Conservation (phyloP, 1,140 invertebrate genomes). For the Drosophila mayri region DNA sequence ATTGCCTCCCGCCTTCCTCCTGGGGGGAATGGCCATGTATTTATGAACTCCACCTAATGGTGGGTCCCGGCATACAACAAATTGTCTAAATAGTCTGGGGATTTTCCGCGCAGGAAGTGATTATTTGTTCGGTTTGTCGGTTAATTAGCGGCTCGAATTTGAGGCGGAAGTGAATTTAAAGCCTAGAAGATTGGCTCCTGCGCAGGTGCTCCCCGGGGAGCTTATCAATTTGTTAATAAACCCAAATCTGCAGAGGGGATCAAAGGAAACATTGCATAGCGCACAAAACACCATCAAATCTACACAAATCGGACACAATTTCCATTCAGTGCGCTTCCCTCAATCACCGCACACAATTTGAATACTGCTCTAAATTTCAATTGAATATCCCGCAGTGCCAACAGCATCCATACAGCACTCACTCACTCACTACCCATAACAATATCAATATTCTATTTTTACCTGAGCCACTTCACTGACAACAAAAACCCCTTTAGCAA, state of each 20-base stretch:
- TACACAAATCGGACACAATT: constrained; percentile 39
- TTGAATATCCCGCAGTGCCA: constrained; percentile 39
- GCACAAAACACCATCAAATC: constrained; percentile 17
- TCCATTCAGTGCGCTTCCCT: constrained; percentile 21
- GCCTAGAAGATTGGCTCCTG: too few species aligned
- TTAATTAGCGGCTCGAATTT: constrained; percentile 53
- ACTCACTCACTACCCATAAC: constrained; percentile 45
- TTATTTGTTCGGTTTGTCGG: constrained; percentile 57
- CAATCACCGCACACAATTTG: constrained; percentile 41
- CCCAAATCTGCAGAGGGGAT: constrained; percentile 2
- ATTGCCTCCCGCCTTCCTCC: constrained; percentile 34
- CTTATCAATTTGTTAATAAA: constrained; percentile 10
- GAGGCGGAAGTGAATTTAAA: constrained; percentile 17
- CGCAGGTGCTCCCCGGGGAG: background rate
- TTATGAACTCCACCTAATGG: constrained; percentile 55
- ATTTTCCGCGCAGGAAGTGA: constrained; percentile 41
- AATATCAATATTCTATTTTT: constrained; percentile 58
- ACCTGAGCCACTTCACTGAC: constrained; percentile 50
- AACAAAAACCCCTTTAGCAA: constrained; percentile 73
- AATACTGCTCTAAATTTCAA: constrained; percentile 44
- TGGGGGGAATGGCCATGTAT: constrained; percentile 28
- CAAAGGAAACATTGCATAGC: background rate
- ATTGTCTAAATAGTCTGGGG: constrained; percentile 45
- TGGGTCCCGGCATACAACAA: constrained; percentile 26
- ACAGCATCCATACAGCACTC: constrained; percentile 18